A percentile compares a stretch with the other conserved stretches of the same genome.
phyloP scores from a whole-genome alignment of 2,888 invertebrate species.

The Hedya salicella region DNA sequence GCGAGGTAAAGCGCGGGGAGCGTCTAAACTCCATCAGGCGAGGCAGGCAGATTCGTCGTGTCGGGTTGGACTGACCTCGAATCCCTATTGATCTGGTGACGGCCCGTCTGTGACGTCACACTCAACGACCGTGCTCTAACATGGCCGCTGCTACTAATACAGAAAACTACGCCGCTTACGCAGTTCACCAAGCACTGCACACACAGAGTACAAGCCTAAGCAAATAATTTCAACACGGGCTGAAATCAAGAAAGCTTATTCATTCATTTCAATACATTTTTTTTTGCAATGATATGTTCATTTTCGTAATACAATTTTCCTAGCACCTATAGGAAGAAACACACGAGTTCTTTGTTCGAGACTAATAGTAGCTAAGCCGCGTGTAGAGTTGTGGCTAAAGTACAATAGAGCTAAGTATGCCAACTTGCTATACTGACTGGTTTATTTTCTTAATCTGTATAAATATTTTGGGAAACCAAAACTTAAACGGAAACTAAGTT shows the following conservation, averaged over 20 bases:
- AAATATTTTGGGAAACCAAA: constrained; percentile 5
- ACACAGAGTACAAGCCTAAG: constrained; percentile 17
- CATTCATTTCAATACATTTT: constrained; percentile 4
- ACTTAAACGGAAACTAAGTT: constrained; percentile 5
- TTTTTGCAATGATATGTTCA: neutral
- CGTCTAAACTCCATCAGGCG: constrained; percentile 57
- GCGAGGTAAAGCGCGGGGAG: constrained; percentile 48
- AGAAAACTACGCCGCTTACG: constrained; percentile 41
- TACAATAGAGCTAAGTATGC: neutral
- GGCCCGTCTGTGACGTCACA: constrained; percentile 69
- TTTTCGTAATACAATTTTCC: neutral
- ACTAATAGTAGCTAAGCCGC: neutral
- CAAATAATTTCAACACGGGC: constrained; percentile 16
- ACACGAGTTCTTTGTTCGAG: constrained; percentile 13
- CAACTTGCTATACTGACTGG: too few species aligned
- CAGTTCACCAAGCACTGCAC: constrained; percentile 36
- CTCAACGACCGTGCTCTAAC: constrained; percentile 59
- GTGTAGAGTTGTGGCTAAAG: neutral
- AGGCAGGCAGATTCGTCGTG: constrained; percentile 61
- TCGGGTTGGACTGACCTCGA: constrained; percentile 75
- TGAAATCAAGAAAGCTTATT: constrained; percentile 16
- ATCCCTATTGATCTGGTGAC: constrained; percentile 79
- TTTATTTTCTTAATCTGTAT: neutral
- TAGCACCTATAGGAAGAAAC: constrained; percentile 6
- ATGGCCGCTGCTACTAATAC: constrained; percentile 45